These are phyloP conservation scores for Laupala kohalensis DNA, from an alignment of 1,140 invertebrate genomes.

Conservation along the genomic window DNA sequence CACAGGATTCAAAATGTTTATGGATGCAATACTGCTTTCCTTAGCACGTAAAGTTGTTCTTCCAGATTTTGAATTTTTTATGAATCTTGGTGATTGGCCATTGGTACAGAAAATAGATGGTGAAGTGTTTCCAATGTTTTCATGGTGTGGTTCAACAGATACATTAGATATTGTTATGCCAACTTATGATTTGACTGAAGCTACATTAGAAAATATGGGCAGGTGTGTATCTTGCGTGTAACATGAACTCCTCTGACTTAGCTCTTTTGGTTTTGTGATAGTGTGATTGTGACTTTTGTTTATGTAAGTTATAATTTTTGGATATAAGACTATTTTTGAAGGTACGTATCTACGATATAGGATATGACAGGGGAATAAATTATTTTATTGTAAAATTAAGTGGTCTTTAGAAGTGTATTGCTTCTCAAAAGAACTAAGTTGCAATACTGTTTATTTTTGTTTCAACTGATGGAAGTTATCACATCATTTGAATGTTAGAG, in stretches of 20 bases:
- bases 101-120: conserved; percentile 41
- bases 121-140: conserved; percentile 69
- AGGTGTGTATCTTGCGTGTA: conserved; percentile 53
- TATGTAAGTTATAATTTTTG: not conserved
- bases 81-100: conserved; percentile 95
- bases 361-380: not conserved
- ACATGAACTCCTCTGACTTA: conserved; percentile 5
- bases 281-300: not conserved
- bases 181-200: conserved; percentile 89
- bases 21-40: conserved; percentile 76
- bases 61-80: conserved; percentile 80
- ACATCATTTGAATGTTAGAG: too few relatives aligned
- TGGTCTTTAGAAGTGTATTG: too few relatives aligned
- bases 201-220: conserved; percentile 80
- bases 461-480: too few relatives aligned
- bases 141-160: conserved; percentile 85
- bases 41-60: conserved; percentile 67
- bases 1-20: conserved; percentile 93
- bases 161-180: conserved; percentile 84
- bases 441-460: too few relatives aligned
- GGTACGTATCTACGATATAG: not conserved
- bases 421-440: too few relatives aligned
- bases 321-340: not conserved
- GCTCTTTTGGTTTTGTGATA: too few relatives aligned
- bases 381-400: too few relatives aligned